Base-by-base conservation (phyloP, 2,113 vertebrate species). In the Scophthalmus maximus region DNA sequence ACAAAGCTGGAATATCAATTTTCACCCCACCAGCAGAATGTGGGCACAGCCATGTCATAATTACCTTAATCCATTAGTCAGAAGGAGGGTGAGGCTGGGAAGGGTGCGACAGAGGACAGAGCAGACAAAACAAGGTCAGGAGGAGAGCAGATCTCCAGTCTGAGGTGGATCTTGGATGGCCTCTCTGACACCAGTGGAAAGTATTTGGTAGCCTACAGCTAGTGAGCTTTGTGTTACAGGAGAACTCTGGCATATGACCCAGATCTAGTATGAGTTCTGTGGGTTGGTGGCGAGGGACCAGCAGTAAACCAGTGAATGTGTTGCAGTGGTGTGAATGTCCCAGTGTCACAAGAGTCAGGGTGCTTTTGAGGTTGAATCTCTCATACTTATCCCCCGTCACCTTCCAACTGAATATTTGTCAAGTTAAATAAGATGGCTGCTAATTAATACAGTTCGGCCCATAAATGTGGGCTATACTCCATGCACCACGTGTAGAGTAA, bases 11-110 rank as follows among this genome's bases (percentile, higher is more conserved):
- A 91, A 92, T 89, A 91, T 91, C 85, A 92, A 93, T 94, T 93
- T 89, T 93, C 92, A 94, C 91, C 86, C 87, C 27, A 87, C 82
- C 80, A 91, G 88, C 89, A 93, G 89, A 94, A 93, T 92, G 92
- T 89, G 90, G 92, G 87, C 86, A 91, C 89, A 83, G 90, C 81
- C 78, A 67, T 78, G 88, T 84, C 80, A 88, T 91, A 88, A 94
- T 93, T 85, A 86, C 84, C 83, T 84, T 89, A 87, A 92, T 92
- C 88, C 86, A 92, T 92, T 88, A 86, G 87, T 90, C 85, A 88
- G 81, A 67, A 70, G 61, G 64, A 87, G 86, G 86, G 79, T 68
- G 84, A 88, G 87, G 83, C 83, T 77, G 68, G 32, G 34, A 61
- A 69, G 81, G 73, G 82, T 80, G 77, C 46, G n/a, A 74, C 67